A percentile compares a stretch with the other conserved stretches of the same genome.
These are phyloP conservation scores for Choloepus hoffmanni DNA, from an alignment of 2,113 vertebrate genomes.

Conservation along the genomic window DNA sequence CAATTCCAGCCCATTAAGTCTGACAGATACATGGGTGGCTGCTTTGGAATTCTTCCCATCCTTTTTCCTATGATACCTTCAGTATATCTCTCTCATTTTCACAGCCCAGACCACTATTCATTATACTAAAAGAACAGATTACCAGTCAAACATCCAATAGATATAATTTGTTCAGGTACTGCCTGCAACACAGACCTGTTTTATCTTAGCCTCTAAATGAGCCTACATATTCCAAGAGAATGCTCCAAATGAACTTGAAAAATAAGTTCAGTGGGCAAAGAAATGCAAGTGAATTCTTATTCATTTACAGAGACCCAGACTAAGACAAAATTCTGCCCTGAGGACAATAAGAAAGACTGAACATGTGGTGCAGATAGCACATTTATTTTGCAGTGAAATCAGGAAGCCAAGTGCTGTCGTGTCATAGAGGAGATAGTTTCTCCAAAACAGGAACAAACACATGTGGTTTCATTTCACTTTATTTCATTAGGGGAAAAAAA, in stretches of 20 bases:
- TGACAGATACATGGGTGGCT: background rate
- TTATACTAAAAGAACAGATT: background rate
- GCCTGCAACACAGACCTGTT: background rate
- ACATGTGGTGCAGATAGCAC: background rate
- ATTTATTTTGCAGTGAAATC: constrained; percentile 57
- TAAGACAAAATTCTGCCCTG: background rate
- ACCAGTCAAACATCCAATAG: background rate
- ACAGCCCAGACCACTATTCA: background rate
- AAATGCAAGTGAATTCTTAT: background rate
- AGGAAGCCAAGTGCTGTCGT: background rate
- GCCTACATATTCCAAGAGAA: background rate
- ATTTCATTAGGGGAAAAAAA: constrained; percentile 46
- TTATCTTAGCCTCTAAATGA: background rate
- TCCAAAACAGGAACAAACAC: constrained; percentile 65
- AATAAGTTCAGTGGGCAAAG: constrained; percentile 4
- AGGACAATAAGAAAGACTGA: constrained; percentile 22
- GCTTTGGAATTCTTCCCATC: constrained; percentile 8
- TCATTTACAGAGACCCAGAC: background rate
- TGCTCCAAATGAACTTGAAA: constrained; percentile 36
- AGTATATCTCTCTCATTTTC: background rate
- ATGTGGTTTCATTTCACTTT: constrained; percentile 72
- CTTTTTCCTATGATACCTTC: constrained; percentile 12
- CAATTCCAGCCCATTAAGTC: background rate
- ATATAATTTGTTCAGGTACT: background rate
- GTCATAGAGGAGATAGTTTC: constrained; percentile 16